Evolutionary conservation across 2,888 invertebrate species (phyloP).

Genomic region (Loripinus fragilis): DNA sequence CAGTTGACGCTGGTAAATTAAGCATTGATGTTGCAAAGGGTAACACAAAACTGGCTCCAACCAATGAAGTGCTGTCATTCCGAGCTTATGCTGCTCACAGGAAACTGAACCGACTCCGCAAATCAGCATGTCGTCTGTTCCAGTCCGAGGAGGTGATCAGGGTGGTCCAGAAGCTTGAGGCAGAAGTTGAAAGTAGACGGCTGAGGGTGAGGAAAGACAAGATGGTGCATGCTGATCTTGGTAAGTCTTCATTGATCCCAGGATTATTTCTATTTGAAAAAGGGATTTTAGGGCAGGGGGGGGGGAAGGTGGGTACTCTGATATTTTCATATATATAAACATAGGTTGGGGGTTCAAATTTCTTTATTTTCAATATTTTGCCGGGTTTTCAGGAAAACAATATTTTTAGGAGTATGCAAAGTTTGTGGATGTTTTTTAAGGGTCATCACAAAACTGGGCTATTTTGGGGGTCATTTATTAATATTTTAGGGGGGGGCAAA

Average conservation of each 20-base stretch:
- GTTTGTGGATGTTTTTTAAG: no score
- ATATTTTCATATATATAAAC: no score
- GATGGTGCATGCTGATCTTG: constrained; percentile 92
- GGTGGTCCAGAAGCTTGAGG: constrained; percentile 88
- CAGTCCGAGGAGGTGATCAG: constrained; percentile 87
- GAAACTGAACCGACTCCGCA: constrained; percentile 81
- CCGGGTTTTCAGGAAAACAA: no score
- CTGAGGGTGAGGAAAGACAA: constrained; percentile 90
- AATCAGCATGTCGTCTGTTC: constrained; percentile 86
- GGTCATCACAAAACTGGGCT: no score
- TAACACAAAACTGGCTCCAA: constrained; percentile 76
- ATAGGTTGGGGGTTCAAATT: no score
- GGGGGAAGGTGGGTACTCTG: no score
- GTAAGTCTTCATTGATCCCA: constrained; percentile 75
- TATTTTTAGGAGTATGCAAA: no score
- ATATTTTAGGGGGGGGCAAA: no score
- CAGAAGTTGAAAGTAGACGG: constrained; percentile 90
- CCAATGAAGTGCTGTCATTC: constrained; percentile 83
- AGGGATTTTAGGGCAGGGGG: no score
- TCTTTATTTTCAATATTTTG: no score
- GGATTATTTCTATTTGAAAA: no score
- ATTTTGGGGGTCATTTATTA: no score
- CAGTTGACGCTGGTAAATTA: constrained; percentile 80
- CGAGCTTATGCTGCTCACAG: constrained; percentile 81
- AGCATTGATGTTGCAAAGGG: constrained; percentile 59